These are phyloP conservation scores for Solenopsis fugax DNA, from an alignment of 1,140 invertebrate species.

Conservation along the genomic window DNA sequence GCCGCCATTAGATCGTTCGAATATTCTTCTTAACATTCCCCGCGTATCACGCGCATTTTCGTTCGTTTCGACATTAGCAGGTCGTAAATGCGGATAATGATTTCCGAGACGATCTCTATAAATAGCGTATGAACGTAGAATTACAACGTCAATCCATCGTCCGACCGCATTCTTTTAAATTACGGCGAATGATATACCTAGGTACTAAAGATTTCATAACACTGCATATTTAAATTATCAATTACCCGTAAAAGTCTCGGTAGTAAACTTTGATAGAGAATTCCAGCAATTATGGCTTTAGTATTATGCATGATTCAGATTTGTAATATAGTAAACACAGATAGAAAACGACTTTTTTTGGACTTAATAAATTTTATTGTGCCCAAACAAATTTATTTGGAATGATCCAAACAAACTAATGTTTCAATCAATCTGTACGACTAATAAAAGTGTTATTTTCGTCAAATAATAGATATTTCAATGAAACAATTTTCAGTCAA, in stretches of 20 bases:
- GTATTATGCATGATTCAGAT: background rate
- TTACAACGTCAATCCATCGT: background rate
- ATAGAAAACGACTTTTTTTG: too few relatives aligned
- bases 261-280: background rate
- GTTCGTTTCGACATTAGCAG: slow-evolving; percentile 10
- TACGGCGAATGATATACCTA: background rate
- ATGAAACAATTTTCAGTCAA: too few relatives aligned
- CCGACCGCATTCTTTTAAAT: background rate
- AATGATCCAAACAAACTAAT: too few relatives aligned
- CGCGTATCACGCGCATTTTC: background rate
- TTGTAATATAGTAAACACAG: background rate
- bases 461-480: too few relatives aligned
- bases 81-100: slow-evolving; percentile 16
- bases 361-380: too few relatives aligned
- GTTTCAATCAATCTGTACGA: too few relatives aligned
- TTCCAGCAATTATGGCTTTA: background rate
- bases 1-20: slow-evolving; percentile 2
- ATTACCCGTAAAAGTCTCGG: background rate
- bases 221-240: background rate
- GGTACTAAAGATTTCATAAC: background rate
- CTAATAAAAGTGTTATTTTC: too few relatives aligned
- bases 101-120: background rate
- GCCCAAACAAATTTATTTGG: too few relatives aligned
- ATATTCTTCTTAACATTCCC: slow-evolving; percentile 8
- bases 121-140: background rate